phyloP scores from a whole-genome alignment of 2,888 invertebrate genomes.

The Mythimna albipuncta region DNA sequence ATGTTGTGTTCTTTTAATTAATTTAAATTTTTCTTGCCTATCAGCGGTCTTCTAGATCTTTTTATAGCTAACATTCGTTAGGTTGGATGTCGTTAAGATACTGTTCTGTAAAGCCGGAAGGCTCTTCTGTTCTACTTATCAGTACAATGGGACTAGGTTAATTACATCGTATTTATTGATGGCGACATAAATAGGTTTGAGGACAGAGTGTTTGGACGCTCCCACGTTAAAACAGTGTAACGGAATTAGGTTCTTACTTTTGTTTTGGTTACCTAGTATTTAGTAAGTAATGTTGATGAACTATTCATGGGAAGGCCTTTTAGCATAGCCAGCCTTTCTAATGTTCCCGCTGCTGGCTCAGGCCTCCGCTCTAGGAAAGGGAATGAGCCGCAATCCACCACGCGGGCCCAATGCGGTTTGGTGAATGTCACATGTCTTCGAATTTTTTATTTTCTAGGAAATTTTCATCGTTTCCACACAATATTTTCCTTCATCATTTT shows the following conservation, averaged over 20 bases:
- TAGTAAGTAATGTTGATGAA: neutral
- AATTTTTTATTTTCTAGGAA: too few species aligned
- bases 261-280: neutral
- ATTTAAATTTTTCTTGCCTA: conserved; percentile 70
- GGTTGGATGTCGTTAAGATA: conserved; percentile 46
- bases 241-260: neutral
- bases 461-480: too few species aligned
- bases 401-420: too few species aligned
- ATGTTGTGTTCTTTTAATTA: conserved; percentile 77
- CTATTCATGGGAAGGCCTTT: neutral
- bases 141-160: conserved; percentile 48
- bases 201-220: neutral
- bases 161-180: conserved; percentile 52
- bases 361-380: too few species aligned
- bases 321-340: too few species aligned
- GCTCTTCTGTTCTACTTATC: conserved; percentile 38
- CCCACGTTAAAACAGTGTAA: neutral
- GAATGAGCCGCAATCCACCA: too few species aligned
- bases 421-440: too few species aligned
- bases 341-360: too few species aligned
- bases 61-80: conserved; percentile 34
- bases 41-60: conserved; percentile 54
- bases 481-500: too few species aligned
- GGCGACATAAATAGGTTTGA: conserved; percentile 25
- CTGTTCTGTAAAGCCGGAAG: conserved; percentile 23